Percentiles rank a stretch among this genome's conserved stretches.
Conservation (phyloP, 2,888 invertebrate genomes). For the Pseudanteris insignis region DNA sequence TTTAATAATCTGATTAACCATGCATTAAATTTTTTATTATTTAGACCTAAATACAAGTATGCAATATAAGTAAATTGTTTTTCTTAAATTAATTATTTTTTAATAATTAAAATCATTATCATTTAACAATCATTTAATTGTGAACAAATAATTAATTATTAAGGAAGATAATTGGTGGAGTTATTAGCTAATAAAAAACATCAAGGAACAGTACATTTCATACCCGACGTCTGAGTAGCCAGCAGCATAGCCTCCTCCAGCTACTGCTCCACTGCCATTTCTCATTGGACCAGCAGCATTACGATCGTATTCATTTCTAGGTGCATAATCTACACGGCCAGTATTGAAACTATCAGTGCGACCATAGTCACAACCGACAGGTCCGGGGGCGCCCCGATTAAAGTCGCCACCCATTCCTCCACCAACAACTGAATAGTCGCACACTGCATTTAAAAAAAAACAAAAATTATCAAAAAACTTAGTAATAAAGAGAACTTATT, state of each 20-base stretch:
- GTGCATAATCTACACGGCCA: slow-evolving; percentile 61
- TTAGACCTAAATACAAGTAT: too few relatives aligned
- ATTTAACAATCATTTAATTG: background rate
- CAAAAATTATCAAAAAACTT: too few relatives aligned
- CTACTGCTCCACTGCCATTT: slow-evolving; percentile 61
- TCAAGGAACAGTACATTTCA: slow-evolving; percentile 42
- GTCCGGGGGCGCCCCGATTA: slow-evolving; percentile 61
- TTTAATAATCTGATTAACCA: too few relatives aligned
- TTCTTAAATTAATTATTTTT: too few relatives aligned
- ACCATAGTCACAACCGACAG: slow-evolving; percentile 64
- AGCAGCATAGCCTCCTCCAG: slow-evolving; percentile 60
- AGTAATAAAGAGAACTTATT: too few relatives aligned
- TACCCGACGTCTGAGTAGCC: slow-evolving; percentile 63
- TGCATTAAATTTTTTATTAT: too few relatives aligned
- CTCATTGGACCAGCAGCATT: slow-evolving; percentile 63
- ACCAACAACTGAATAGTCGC: slow-evolving; percentile 53
- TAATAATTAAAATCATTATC: background rate
- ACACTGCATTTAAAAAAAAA: slow-evolving; percentile 45
- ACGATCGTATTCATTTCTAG: slow-evolving; percentile 63
- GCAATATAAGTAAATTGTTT: too few relatives aligned
- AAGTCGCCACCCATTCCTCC: slow-evolving; percentile 63
- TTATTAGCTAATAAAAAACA: slow-evolving; percentile 22
- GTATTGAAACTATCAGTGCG: slow-evolving; percentile 62
- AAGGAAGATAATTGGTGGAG: slow-evolving; percentile 1
- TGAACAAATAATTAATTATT: background rate